A percentile compares a stretch with the other conserved stretches of the same genome.
Evolutionary conservation across 2,797 vertebrate genomes (phyloP).

Genomic region (Gallinago stenura): DNA sequence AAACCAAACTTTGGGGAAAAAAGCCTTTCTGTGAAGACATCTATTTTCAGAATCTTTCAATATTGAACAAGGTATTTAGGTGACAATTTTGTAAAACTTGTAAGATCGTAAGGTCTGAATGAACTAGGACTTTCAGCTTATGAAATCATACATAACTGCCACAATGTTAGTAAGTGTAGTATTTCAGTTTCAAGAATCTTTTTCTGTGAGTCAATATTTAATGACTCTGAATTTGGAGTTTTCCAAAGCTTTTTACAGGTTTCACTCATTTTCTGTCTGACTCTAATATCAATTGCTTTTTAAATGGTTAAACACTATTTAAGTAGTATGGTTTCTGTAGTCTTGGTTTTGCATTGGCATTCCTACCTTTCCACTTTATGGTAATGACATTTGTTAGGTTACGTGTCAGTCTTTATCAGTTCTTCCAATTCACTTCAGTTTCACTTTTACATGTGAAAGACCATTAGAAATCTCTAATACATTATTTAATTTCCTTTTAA

Average conservation of each 20-base stretch:
- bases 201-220: not conserved
- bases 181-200: not conserved
- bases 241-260: not conserved
- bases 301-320: not conserved
- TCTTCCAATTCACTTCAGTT: not conserved
- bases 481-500: conserved; percentile 2
- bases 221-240: not conserved
- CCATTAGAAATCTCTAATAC: not conserved
- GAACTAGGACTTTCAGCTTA: not conserved
- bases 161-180: not conserved
- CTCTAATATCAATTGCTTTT: not conserved
- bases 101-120: not conserved
- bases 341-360: not conserved
- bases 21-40: not conserved
- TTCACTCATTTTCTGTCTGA: not conserved
- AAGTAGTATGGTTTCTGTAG: not conserved
- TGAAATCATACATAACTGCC: not conserved
- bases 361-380: not conserved
- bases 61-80: not conserved
- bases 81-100: not conserved
- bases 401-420: not conserved
- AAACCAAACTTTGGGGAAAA: not conserved
- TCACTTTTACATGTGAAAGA: not conserved
- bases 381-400: not conserved
- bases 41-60: not conserved